Base-by-base conservation (phyloP, 2,113 vertebrate species). In the Meles meles region DNA sequence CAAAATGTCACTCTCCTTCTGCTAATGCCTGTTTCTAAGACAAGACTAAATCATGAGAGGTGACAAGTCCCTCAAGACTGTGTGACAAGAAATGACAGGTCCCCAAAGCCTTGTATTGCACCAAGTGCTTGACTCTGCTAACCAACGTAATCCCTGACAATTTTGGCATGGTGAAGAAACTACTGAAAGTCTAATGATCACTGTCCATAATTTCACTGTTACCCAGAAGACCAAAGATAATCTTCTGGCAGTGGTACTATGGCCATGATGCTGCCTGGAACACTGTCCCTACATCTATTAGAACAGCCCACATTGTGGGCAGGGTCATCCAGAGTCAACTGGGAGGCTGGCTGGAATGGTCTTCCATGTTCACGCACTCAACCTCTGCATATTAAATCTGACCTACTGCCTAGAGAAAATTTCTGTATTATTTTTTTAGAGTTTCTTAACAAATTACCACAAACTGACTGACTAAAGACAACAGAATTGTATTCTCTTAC, bases 41-140 rank as follows among this genome's bases (percentile, higher is more conserved):
- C 99, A 99, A 99, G 99, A 0, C 99, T 99, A 98, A 99, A 99
- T 98, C 99, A 99, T n/a, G 98, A 99, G 23, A 99, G 99, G 95
- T n/a, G 98, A 99, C 17, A 99, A 99, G 0, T 99, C 99, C 81
- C 98, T 99, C 84, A 97, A 98, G 74, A 99, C 99, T 29, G 99
- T 99, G 69, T 72, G 37, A 72, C 20, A 39, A 72, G 5, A 72
- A 72, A 11, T 42, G 71, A 72, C 37, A 72, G 37, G 37, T 17
- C 98, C 98, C 99, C 98, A 99, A 99, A 83, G 99, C 99, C 74
- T 99, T 99, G 89, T 99, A 99, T 98, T 99, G 92, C 27, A 99
- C 99, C 69, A 99, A 99, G 98, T 99, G 99, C 97, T 98, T 99
- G 98, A 99, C 99, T 0, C 99, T 99, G 72, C 98, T 99, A 98